phyloP scores from a whole-genome alignment of 1,140 invertebrate species.

The Sesamia nonagrioides region DNA sequence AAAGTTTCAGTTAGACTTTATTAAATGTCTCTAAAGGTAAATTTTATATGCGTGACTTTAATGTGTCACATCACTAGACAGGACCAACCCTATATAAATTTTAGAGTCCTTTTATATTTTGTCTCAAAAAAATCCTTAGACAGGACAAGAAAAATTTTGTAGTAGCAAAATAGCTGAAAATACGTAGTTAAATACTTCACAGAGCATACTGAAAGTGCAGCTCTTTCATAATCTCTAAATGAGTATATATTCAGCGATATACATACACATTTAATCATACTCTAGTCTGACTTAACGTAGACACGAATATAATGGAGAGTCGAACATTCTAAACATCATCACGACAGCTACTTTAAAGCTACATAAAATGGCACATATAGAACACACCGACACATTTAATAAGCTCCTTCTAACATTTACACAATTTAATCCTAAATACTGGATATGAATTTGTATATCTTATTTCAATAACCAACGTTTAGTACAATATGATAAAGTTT shows the following conservation, averaged over 20 bases:
- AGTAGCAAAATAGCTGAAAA: constrained; percentile 27
- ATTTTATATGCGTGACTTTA: background rate
- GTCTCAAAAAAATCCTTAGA: background rate
- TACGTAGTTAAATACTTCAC: background rate
- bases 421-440: constrained; percentile 23
- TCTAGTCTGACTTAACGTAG: background rate
- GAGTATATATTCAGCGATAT: background rate
- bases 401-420: constrained; percentile 61
- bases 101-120: background rate
- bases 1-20: constrained; percentile 46
- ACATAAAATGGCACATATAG: constrained; percentile 64
- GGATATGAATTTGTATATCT: background rate
- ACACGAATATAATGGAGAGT: constrained; percentile 1
- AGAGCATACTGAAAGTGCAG: background rate
- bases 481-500: background rate
- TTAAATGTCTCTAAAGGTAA: constrained; percentile 30
- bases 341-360: constrained; percentile 46
- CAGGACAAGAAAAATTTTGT: constrained; percentile 10
- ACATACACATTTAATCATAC: background rate
- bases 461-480: background rate
- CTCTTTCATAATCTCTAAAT: background rate
- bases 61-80: background rate
- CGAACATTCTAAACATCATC: constrained; percentile 42
- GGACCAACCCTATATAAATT: background rate
- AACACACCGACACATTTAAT: constrained; percentile 66